A percentile compares a stretch with the other conserved stretches of the same genome.
Conservation (phyloP, 2,113 vertebrate genomes). For the Eulemur rufifrons region DNA sequence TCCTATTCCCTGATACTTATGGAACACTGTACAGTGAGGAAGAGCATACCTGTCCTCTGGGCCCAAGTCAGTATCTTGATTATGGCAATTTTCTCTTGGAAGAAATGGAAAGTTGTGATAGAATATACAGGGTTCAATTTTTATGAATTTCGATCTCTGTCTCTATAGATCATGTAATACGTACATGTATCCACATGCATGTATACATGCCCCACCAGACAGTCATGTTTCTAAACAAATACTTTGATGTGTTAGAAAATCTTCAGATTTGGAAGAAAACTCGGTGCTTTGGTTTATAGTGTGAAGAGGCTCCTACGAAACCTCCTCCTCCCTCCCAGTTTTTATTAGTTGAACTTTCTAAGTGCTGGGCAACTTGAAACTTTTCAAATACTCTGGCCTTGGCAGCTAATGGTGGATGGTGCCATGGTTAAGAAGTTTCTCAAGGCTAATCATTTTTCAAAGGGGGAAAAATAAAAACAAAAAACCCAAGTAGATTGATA, state of each 20-base stretch:
- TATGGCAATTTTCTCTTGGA: background rate
- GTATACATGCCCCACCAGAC: background rate
- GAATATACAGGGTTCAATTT: background rate
- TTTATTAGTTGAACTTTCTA: slow-evolving; percentile 24
- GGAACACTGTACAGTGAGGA: background rate
- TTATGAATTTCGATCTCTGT: background rate
- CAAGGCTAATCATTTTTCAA: slow-evolving; percentile 74
- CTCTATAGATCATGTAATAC: background rate
- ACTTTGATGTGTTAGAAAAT: background rate
- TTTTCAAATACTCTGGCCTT: slow-evolving; percentile 36
- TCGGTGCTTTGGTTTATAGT: background rate
- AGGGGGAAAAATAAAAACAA: slow-evolving; percentile 56
- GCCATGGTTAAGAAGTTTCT: slow-evolving; percentile 56
- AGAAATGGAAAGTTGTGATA: background rate
- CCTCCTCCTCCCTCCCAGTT: background rate
- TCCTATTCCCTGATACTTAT: background rate
- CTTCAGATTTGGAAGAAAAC: background rate
- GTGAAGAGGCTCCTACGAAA: background rate
- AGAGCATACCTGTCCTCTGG: background rate
- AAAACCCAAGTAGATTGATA: slow-evolving; percentile 77
- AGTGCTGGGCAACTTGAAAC: background rate
- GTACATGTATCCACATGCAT: background rate
- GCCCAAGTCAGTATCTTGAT: background rate
- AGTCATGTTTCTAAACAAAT: background rate
- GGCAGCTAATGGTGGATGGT: slow-evolving; percentile 14